These are phyloP conservation scores for Cyprinus carpio DNA, from an alignment of 2,113 vertebrate genomes.

Conservation along the genomic window DNA sequence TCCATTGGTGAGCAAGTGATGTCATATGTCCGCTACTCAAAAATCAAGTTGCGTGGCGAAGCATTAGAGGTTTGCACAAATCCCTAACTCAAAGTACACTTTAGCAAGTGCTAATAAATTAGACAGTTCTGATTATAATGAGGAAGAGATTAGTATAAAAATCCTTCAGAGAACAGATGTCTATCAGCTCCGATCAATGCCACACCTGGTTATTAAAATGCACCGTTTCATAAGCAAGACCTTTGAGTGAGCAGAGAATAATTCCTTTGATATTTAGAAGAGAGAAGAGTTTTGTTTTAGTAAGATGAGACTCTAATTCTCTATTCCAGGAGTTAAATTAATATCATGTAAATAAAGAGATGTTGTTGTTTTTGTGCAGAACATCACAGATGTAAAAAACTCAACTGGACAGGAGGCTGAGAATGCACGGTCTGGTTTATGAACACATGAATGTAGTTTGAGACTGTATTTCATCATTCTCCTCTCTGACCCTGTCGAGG, in stretches of 20 bases:
- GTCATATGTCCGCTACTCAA: neutral
- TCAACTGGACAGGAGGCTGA: no score
- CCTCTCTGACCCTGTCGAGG: neutral
- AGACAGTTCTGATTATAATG: conserved; percentile 29
- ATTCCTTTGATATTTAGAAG: conserved; percentile 42
- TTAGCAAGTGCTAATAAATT: conserved; percentile 19
- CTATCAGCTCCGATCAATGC: conserved; percentile 26
- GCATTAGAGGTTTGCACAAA: neutral
- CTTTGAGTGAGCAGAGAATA: conserved; percentile 36
- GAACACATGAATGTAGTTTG: neutral
- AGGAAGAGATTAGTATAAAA: conserved; percentile 26
- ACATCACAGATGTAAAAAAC: neutral
- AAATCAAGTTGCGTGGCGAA: neutral
- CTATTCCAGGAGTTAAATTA: neutral
- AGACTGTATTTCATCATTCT: neutral
- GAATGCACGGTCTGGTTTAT: neutral
- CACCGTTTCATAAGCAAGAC: conserved; percentile 36
- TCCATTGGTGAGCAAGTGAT: no score
- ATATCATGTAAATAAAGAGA: conserved; percentile 23
- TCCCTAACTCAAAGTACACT: neutral
- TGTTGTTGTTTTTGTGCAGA: neutral
- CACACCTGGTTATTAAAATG: conserved; percentile 44
- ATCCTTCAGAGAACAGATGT: conserved; percentile 34
- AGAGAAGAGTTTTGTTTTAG: conserved; percentile 17
- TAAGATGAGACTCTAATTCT: conserved; percentile 11